These are phyloP conservation scores for Phoxinus phoxinus DNA, from an alignment of 2,113 vertebrate species.

Conservation along the genomic window DNA sequence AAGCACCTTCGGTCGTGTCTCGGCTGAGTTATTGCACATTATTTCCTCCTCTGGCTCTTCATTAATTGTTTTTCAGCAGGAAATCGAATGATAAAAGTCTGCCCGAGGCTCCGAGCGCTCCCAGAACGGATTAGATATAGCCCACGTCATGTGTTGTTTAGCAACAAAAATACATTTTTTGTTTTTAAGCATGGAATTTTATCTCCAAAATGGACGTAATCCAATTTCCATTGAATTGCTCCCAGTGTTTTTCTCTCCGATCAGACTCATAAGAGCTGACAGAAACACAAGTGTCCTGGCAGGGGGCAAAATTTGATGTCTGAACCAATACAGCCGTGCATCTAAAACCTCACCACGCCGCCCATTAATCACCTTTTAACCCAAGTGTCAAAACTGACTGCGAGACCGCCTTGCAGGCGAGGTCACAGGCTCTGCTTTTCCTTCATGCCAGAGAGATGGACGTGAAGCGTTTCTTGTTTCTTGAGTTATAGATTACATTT, in stretches of 20 bases:
- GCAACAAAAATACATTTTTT: conserved; percentile 58
- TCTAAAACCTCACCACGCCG: conserved; percentile 9
- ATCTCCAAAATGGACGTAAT: conserved; percentile 63
- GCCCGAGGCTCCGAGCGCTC: conserved; percentile 41
- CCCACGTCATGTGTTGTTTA: conserved; percentile 51
- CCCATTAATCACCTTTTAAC: conserved; percentile 47
- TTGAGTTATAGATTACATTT: background rate
- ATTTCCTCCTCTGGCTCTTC: conserved; percentile 38
- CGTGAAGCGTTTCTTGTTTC: too few species aligned
- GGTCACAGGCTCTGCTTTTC: background rate
- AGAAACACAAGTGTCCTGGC: conserved; percentile 49
- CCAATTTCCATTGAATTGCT: conserved; percentile 64
- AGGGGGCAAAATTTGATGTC: conserved; percentile 45
- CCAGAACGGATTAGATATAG: conserved; percentile 52
- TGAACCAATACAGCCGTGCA: conserved; percentile 39
- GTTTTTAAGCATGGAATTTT: conserved; percentile 58
- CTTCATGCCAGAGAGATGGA: background rate
- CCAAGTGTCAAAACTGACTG: conserved; percentile 9
- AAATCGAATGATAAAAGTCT: conserved; percentile 43
- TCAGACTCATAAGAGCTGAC: conserved; percentile 50
- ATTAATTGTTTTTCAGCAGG: conserved; percentile 58
- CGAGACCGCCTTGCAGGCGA: background rate
- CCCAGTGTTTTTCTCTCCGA: conserved; percentile 41
- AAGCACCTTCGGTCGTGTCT: conserved; percentile 3
- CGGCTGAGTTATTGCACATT: conserved; percentile 50